Percentiles rank a stretch among this genome's conserved stretches.
These are phyloP conservation scores for Philypnodon macrostomus DNA, from an alignment of 2,797 vertebrate genomes.

Conservation along the genomic window DNA sequence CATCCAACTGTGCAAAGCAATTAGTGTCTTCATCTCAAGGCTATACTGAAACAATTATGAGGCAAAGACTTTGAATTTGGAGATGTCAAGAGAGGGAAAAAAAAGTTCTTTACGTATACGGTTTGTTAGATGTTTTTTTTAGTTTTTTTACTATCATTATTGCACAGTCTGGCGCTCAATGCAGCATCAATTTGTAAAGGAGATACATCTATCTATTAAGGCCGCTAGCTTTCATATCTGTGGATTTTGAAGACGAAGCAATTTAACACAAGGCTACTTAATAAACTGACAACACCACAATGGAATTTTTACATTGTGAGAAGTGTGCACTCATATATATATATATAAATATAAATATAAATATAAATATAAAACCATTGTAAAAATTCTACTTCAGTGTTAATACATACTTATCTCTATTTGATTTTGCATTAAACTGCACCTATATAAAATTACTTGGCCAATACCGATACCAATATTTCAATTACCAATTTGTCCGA, in stretches of 20 bases:
- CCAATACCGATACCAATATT: no score
- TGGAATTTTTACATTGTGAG: constrained; percentile 24
- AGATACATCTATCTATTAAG: constrained; percentile 46
- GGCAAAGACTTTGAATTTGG: not conserved
- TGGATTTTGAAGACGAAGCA: constrained; percentile 36
- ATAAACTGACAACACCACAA: constrained; percentile 36
- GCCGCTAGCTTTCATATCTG: constrained; percentile 53
- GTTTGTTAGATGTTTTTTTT: constrained; percentile 28
- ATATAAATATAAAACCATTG: no score
- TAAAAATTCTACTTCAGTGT: no score
- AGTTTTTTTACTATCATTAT: constrained; percentile 15
- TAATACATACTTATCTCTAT: no score
- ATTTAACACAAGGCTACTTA: constrained; percentile 50
- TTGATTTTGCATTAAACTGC: no score
- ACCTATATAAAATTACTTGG: no score
- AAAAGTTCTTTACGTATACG: constrained; percentile 14
- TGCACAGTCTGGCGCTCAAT: constrained; percentile 21
- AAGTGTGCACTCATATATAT: no score
- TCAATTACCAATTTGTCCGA: no score
- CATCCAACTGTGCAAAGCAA: constrained; percentile 39
- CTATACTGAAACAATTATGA: not conserved
- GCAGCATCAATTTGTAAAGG: constrained; percentile 45
- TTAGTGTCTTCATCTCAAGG: constrained; percentile 41
- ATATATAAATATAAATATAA: no score
- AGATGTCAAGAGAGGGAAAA: constrained; percentile 21